A percentile compares a stretch with the other conserved stretches of the same genome.
phyloP scores from a whole-genome alignment of 2,888 invertebrate genomes.

The Lasioglossum malachurum region DNA sequence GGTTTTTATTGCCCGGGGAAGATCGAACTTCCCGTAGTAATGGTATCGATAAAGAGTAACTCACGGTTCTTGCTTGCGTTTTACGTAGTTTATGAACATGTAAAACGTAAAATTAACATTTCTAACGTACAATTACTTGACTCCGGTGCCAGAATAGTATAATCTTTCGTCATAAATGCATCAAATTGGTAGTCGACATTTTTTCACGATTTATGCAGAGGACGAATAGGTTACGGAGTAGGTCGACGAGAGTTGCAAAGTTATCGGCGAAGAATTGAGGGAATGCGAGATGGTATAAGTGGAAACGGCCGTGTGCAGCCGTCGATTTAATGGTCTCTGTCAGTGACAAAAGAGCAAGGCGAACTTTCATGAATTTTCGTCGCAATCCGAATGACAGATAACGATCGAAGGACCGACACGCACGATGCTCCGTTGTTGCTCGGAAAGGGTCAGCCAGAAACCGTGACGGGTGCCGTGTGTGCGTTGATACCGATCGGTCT shows the following conservation, averaged over 20 bases:
- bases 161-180: neutral
- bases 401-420: slow-evolving; percentile 65
- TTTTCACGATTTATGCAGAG: neutral
- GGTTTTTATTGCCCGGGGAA: neutral
- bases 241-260: neutral
- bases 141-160: neutral
- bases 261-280: no score
- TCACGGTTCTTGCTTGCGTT: neutral
- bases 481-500: slow-evolving; percentile 79
- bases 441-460: slow-evolving; percentile 69
- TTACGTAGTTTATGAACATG: neutral
- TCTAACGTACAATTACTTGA: neutral
- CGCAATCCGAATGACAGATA: slow-evolving; percentile 73
- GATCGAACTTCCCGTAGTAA: neutral
- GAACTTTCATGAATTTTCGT: slow-evolving; percentile 69
- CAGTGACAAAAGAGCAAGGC: slow-evolving; percentile 56
- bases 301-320: slow-evolving; percentile 21
- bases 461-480: slow-evolving; percentile 74
- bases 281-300: neutral
- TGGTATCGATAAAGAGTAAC: neutral
- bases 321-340: slow-evolving; percentile 63
- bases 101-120: neutral
- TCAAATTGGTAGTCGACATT: neutral
- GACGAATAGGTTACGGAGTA: no score
- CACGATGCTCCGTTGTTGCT: slow-evolving; percentile 56